Base-by-base conservation (phyloP, 2,888 invertebrate genomes). In the Mimumesa dahlbomi region DNA sequence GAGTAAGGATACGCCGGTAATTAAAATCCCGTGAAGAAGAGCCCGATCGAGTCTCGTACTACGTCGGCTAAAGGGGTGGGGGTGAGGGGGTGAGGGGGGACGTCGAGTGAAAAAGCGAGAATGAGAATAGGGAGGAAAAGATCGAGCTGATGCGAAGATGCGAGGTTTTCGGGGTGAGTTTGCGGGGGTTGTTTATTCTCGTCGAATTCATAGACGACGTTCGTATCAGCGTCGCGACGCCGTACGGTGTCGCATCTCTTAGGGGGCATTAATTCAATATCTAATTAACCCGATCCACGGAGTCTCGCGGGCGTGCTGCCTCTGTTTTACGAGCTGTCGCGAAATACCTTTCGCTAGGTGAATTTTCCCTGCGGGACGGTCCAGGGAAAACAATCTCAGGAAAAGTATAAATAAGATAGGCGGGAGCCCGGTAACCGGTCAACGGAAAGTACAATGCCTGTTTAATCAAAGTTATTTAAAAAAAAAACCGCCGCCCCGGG, bases 1-100 rank as follows among this genome's bases (percentile, higher is more conserved):
- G 83, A 84, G 78, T 79, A 84, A 86, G 84, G 84, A 84, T 83
- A 71, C 79, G 65, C 67, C 74, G 85, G 86, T 86, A 87, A 87
- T 87, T 87, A 86, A 86, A 87, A 82, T 81, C 79, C 69, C 76
- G 68, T 69, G 70, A 76, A 80, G 77, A 68, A 79, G 79, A 75
- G 79, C 63, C 53, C 68, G 76, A 78, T 73, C 76, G 59, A 54
- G 31, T 38, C 58, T 50, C 56, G 29, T 19, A 21, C 13, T 13
- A 36, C 13, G 21, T 22, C 50, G 13, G 48, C 46, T 38, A 42
- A 5, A 52, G 40, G 49, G 53, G 49, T 16, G 59, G 54, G 40
- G 56, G 11, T 54, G 49, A 56, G 63, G 45, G 54, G 45, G 29
- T 6, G 42, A 19, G 56, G 5, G 52, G 53, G 53, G 25, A 66